A percentile compares a stretch with the other conserved stretches of the same genome.
Evolutionary conservation across 2,888 invertebrate genomes (phyloP).

Genomic region (Candidula unifasciata): DNA sequence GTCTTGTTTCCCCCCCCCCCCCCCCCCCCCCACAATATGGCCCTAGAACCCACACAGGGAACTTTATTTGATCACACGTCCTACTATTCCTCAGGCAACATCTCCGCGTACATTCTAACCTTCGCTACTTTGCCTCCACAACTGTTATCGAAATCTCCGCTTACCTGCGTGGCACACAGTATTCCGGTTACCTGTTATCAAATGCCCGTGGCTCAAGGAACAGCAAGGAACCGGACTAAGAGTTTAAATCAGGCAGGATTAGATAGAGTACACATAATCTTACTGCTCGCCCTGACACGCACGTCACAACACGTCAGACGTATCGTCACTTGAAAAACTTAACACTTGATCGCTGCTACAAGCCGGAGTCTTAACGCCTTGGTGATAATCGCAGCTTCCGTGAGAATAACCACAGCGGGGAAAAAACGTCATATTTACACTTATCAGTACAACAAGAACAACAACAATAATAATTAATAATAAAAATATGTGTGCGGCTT

Average conservation of each 20-base stretch:
- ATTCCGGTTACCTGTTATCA: neutral
- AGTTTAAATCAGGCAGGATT: conserved; percentile 22
- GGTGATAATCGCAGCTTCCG: neutral
- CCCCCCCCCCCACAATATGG: too few relatives aligned
- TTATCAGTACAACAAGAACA: too few relatives aligned
- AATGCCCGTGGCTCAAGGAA: neutral
- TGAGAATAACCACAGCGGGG: neutral
- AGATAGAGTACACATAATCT: conserved; percentile 23
- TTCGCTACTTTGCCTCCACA: neutral
- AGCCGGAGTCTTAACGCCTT: neutral
- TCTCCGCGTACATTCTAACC: too few relatives aligned
- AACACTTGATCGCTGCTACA: neutral
- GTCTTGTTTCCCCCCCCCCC: too few relatives aligned
- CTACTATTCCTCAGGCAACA: too few relatives aligned
- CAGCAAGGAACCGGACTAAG: neutral
- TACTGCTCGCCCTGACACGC: neutral
- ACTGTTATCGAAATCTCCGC: neutral
- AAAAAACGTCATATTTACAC: too few relatives aligned
- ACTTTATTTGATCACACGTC: too few relatives aligned
- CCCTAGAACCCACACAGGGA: too few relatives aligned
- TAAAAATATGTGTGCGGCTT: too few relatives aligned
- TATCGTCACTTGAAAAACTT: neutral
- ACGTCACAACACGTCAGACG: conserved; percentile 15
- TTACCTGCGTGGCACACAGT: neutral
- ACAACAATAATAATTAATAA: too few relatives aligned